Base-by-base conservation (phyloP, 2,888 invertebrate species). In the Noctuana brunneofusca region DNA sequence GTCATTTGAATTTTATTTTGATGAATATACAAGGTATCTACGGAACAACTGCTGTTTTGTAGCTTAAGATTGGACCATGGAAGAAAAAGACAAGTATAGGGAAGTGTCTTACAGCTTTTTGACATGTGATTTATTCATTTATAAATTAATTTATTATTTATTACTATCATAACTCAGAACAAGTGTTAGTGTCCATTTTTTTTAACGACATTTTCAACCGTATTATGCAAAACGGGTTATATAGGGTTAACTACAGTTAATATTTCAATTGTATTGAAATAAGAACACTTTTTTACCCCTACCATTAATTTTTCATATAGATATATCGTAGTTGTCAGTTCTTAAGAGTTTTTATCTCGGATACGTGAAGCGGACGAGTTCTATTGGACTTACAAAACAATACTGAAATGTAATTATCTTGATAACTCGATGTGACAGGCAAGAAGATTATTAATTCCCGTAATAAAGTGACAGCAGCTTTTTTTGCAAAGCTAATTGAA, bases 1-100 rank as follows among this genome's bases (percentile, higher is more conserved):
- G 54, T 54, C 55, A 43, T 52, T 57, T n/a, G 38, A 60, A 11
- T 43, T 52, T 57, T 46, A 50, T 52, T 57, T 57, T 63, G 49
- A 41, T 55, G 14, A 41, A 27, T n/a, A n/a, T n/a, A n/a, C n/a
- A n/a, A n/a, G n/a, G n/a, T n/a, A n/a, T n/a, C n/a, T n/a, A n/a
- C n/a, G n/a, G n/a, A n/a, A n/a, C n/a, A n/a, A n/a, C n/a, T n/a
- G n/a, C n/a, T n/a, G n/a, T n/a, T n/a, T n/a, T n/a, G n/a, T n/a
- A n/a, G n/a, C n/a, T n/a, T n/a, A n/a, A n/a, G n/a, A n/a, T n/a
- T n/a, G n/a, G n/a, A n/a, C n/a, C n/a, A n/a, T n/a, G n/a, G n/a
- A n/a, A n/a, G n/a, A n/a, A n/a, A n/a, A n/a, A n/a, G n/a, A n/a
- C n/a, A n/a, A n/a, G n/a, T n/a, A n/a, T n/a, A n/a, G n/a, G n/a